A percentile compares a stretch with the other conserved stretches of the same genome.
Evolutionary conservation across 2,797 vertebrate genomes (phyloP).

Genomic region (Mormyrops attenuatus): DNA sequence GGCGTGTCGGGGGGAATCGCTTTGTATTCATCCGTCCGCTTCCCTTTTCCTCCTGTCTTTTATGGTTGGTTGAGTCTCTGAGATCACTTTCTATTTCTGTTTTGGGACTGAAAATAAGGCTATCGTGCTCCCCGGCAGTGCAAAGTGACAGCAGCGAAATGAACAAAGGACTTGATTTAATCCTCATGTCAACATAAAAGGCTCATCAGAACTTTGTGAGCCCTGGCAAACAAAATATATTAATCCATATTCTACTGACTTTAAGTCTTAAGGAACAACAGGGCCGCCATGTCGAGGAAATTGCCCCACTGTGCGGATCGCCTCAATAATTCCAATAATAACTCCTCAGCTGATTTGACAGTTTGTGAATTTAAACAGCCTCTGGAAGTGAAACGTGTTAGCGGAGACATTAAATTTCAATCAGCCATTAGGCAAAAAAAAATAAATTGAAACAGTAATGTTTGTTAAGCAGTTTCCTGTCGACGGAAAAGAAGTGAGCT

Average conservation of each 20-base stretch:
- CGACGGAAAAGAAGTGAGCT: background rate
- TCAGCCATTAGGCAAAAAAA: background rate
- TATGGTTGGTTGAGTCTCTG: conserved; percentile 14
- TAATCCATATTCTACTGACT: conserved; percentile 10
- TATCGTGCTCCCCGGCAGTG: background rate
- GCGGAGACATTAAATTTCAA: conserved; percentile 10
- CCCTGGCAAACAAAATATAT: conserved; percentile 14
- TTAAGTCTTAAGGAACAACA: conserved; percentile 8
- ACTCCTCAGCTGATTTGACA: conserved; percentile 14
- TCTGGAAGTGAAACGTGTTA: conserved; percentile 2
- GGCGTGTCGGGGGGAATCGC: background rate
- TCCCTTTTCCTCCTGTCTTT: conserved; percentile 8
- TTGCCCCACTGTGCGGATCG: background rate
- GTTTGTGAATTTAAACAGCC: conserved; percentile 18
- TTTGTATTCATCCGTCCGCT: conserved; percentile 12
- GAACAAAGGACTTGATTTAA: conserved; percentile 19
- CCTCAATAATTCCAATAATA: conserved; percentile 18
- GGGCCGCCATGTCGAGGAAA: background rate
- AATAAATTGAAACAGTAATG: conserved; percentile 8
- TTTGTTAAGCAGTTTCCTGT: conserved; percentile 11
- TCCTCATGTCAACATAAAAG: conserved; percentile 15
- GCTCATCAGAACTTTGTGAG: conserved; percentile 6
- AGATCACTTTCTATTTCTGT: conserved; percentile 17
- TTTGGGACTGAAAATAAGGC: conserved; percentile 13
- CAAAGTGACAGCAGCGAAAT: background rate